Evolutionary conservation across 2,888 invertebrate species (phyloP), one percentile per base, ranked within the genome.

Genomic region (Scaptomyza tumidula): DNA sequence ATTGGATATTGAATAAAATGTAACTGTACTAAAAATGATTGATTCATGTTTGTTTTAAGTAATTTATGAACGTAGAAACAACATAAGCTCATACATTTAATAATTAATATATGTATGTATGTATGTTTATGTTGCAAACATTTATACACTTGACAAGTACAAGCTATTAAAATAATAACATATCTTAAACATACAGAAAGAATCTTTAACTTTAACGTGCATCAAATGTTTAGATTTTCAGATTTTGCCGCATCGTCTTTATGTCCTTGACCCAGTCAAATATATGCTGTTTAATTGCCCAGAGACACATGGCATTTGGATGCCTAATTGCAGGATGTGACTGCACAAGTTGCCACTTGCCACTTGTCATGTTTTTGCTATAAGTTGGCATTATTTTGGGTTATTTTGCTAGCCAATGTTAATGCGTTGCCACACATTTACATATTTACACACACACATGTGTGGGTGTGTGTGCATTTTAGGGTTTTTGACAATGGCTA

Each of bases 321-420:
- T 14, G 27, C 27, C 52, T 52, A 52, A 52, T 52, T 52, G 39
- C 52, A 37, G 52, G 27, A 52, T 52, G 27, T 2, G 52, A 39
- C 14, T 52, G 39, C 52, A 39, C 52, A 52, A 27, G 52, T 52
- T 52, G 37, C 39, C 37, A 52, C 37, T 52, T 52, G 37, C 39
- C 37, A 52, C 37, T 52, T 37, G 39, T 52, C 37, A 14, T 52
- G 39, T 37, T 50, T 52, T 19, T 31, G 31, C 31, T 52, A 27
- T 52, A 39, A 39, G 37, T 52, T 52, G 52, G 52, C 39, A 52
- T 52, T 52, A 52, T 52, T 52, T 52, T 37, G 39, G 52, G 37
- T 11, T 39, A 37, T 52, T 37, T 27, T 24, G 35, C 3, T 50
- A 13, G 19, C 52, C 14, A 52, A 27, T 37, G 52, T 14, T 52